Evolutionary conservation across 2,113 vertebrate species (phyloP).

Genomic region (Sprattus sprattus): DNA sequence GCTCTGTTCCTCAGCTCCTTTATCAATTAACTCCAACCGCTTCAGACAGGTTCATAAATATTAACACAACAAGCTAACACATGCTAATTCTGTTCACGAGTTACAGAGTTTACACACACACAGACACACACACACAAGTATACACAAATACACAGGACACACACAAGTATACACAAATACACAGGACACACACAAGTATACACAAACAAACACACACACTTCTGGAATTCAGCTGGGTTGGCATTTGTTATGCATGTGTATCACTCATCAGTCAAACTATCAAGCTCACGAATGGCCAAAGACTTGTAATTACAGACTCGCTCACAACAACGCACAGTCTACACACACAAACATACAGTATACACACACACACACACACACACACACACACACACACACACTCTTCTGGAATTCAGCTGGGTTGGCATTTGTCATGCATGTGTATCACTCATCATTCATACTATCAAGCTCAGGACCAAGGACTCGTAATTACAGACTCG

Average conservation of each 20-base stretch:
- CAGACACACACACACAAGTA: conserved; percentile 17
- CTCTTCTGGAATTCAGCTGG: conserved; percentile 41
- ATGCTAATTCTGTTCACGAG: conserved; percentile 63
- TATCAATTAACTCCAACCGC: conserved; percentile 71
- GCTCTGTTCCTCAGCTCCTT: conserved; percentile 49
- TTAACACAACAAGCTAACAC: conserved; percentile 62
- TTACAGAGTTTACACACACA: conserved; percentile 45
- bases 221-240: conserved; percentile 50
- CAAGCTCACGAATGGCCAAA: conserved; percentile 48
- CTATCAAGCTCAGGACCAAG: conserved; percentile 53
- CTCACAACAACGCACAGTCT: neutral
- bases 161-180: conserved; percentile 39
- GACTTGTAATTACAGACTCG: neutral
- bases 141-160: neutral
- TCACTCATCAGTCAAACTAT: conserved; percentile 66
- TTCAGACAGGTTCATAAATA: conserved; percentile 67
- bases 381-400: neutral
- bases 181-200: conserved; percentile 17
- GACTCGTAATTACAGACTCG: neutral
- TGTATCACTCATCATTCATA: conserved; percentile 65
- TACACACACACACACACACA: conserved; percentile 22
- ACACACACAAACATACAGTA: neutral
- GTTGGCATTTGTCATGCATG: conserved; percentile 61
- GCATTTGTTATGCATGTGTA: conserved; percentile 61
- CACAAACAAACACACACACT: neutral